Evolutionary conservation across 2,113 vertebrate genomes (phyloP), one percentile per base, ranked within the genome.

Genomic region (Neolamprologus falcicula): DNA sequence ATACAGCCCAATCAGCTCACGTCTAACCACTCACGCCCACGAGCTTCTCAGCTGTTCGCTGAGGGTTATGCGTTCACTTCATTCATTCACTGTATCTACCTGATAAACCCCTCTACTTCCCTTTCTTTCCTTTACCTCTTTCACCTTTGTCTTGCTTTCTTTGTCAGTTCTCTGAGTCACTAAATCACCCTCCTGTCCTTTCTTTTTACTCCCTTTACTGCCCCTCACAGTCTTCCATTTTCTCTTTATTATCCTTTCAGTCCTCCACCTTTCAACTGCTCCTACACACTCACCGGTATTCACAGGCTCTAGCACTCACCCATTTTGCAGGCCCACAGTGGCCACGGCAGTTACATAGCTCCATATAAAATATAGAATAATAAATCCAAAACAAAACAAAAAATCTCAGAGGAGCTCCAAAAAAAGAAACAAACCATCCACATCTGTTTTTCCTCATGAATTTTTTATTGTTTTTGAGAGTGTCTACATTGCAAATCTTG

Each of bases 341-440:
- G 90, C 90, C 82, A 86, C 87, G 28, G 59, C 80, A 89, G 88
- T 86, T 85, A 61, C 92, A 93, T 87, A 82, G 86, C n/a, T 8
- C 40, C 82, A 52, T 78, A 7, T 31, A 31, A 87, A 88, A 90
- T 87, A 68, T 92, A 89, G 90, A 42, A 81, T 86, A 86, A 94
- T 94, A 93, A 90, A 95, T 95, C 42, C 89, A 76, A 83, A 86
- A 88, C 79, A 89, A 85, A 66, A 80, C 40, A 73, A 86, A 66
- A 83, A 11, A 11, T 87, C 80, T 88, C 85, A 61, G 9, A 86
- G 85, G 50, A 91, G 84, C 89, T 80, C 35, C 76, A 80, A 87
- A 83, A 85, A 86, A 82, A 85, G 61, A 89, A 87, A 90, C 37
- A 10, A 19, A 59, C 85, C 90, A 85, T 54, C 80, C 80, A 24